Evolutionary conservation across 64 coral and sea anemone genomes (phyloP), one percentile per base, ranked within the genome.

Genomic region (Orbicella faveolata): DNA sequence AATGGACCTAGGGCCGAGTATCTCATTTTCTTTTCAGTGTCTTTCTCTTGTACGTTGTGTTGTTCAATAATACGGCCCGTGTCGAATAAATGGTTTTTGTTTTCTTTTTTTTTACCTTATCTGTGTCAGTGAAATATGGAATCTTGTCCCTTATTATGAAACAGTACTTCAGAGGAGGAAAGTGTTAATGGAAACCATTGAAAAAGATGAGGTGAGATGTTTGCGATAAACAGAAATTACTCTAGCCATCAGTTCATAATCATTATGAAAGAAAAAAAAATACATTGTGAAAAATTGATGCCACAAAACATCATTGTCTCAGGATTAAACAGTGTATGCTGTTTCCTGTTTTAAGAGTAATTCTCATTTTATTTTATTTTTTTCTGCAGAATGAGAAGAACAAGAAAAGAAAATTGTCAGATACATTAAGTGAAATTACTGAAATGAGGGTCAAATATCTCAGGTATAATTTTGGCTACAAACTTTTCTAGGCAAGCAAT

Each of bases 361-460:
- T 87, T 13, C 16, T 26, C 30, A 30, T 23, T 61, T 1, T 18
- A 4, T 12, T 66, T 61, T 39, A 34, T 23, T 74, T 61, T 79
- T 66, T 20, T 17, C 37, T 21, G 19, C 36, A 91, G 52, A 19
- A 19, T 76, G 30, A 74, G 33, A 57, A 83, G 63, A 91, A 30
- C 30, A 30, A 57, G 81, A 84, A 91, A 85, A 84, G 59, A 64
- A 76, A 91, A 61, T 34, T 57, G 30, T 53, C 17, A 18, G 63
- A 83, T n/a, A 18, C 15, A 84, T 23, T 41, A 70, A 85, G 73
- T 39, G 89, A 83, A 14, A 51, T 91, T 17, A 84, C 63, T 61
- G 89, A 91, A 85, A 85, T 91, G 80, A 91, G 78, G 75, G 80
- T 91, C 35, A 91, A 91, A 44, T 91, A 84, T 77, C 12, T 59